Percentiles rank a stretch among this genome's conserved stretches.
Evolutionary conservation across 2,888 invertebrate genomes (phyloP).

Genomic region (Eupithecia exiguata): DNA sequence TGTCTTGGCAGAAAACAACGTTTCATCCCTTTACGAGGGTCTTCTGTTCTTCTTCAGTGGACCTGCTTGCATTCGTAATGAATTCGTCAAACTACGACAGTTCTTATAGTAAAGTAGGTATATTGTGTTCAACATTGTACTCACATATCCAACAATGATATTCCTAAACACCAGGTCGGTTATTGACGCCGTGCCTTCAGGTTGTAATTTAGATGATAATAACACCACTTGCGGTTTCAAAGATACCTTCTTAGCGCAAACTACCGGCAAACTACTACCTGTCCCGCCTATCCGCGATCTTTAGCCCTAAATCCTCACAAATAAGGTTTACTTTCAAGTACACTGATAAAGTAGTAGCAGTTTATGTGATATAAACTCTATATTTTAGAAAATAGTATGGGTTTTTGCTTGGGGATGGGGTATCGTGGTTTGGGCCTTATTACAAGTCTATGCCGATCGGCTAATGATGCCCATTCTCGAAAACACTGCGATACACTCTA

Average conservation of each 20-base stretch:
- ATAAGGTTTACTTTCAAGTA: slow-evolving; percentile 16
- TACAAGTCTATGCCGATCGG: slow-evolving; percentile 21
- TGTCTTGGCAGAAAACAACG: too few species aligned
- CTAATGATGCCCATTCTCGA: slow-evolving; percentile 43
- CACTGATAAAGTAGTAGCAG: not conserved
- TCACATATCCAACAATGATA: not conserved
- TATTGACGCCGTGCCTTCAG: slow-evolving; percentile 27
- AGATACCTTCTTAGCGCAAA: slow-evolving; percentile 31
- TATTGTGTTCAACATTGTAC: not conserved
- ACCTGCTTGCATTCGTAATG: too few species aligned
- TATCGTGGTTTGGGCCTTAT: slow-evolving; percentile 20
- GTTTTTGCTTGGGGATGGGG: slow-evolving; percentile 16
- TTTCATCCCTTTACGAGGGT: too few species aligned
- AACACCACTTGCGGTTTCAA: slow-evolving; percentile 35
- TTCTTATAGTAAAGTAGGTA: too few species aligned
- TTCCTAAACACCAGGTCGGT: not conserved
- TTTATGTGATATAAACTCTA: slow-evolving; percentile 1
- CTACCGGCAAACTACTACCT: slow-evolving; percentile 15
- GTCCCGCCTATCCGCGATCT: not conserved
- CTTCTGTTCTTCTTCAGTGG: too few species aligned
- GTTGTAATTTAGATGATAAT: slow-evolving; percentile 37
- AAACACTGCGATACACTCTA: slow-evolving; percentile 30
- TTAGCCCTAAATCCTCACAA: not conserved
- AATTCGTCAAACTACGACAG: too few species aligned
- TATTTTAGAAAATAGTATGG: slow-evolving; percentile 3